Base-by-base conservation (phyloP, 2,888 invertebrate genomes). In the Coelopa pilipes region DNA sequence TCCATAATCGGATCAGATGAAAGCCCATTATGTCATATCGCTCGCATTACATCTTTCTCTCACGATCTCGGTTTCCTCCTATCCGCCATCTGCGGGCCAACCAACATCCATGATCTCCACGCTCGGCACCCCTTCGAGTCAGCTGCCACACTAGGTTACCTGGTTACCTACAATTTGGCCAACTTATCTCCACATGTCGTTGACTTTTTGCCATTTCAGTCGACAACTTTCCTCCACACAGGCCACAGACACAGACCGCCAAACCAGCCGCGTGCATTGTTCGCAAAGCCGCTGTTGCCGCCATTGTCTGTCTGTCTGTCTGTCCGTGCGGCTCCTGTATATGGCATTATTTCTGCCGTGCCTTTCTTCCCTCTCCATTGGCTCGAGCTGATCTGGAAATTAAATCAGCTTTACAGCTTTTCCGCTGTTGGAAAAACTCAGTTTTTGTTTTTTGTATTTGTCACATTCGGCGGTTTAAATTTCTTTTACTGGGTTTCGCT, bases 91-190 rank as follows among this genome's bases (percentile, higher is more conserved):
- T 34, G 34, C 5, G 53, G 10, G 3, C 53, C 13, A n/a, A n/a
- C n/a, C 10, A 53, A 9, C 53, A 2, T 2, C 53, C 53, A 53
- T 53, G n/a, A 3, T 53, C 53, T 53, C 53, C 49, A 60, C 21
- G 13, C 19, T 21, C 24, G 15, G 15, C 60, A 19, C 5, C 17
- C 47, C 47, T 34, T n/a, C n/a, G n/a, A n/a, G n/a, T n/a, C 59
- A 59, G 13, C 5, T 21, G 53, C 46, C 55, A n/a, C 74, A 74
- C 67, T 74, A 53, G 74, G 71, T 74, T 71, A 74, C 67, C 70
- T 63, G 55, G 67, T 70, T 70, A 65, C 17, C 66, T n/a, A 17
- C 12, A 17, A 65, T 71, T 71, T 63, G 71, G 65, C 71, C 71
- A 71, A 71, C 65, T 65, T 71, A 45, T 65, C 21, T 53, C 63